Evolutionary conservation across 2,797 vertebrate species (phyloP).

Genomic region (Cyprinodon diabolis): DNA sequence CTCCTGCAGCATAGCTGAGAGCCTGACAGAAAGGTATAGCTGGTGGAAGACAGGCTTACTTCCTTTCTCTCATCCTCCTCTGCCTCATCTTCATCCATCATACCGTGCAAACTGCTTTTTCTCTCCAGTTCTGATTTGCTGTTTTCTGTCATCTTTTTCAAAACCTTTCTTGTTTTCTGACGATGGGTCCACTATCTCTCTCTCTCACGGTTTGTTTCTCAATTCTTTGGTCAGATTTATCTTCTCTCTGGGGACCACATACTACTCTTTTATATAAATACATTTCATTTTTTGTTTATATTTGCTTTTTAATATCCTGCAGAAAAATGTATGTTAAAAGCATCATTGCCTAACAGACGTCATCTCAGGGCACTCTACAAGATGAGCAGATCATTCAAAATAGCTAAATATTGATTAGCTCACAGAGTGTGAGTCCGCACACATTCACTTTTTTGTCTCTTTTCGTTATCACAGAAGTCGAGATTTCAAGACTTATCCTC

Average conservation of each 20-base stretch:
- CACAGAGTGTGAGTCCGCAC: constrained; percentile 13
- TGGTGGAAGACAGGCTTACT: constrained; percentile 60
- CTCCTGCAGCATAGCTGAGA: constrained; percentile 58
- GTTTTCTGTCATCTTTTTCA: constrained; percentile 38
- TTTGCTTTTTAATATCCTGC: constrained; percentile 30
- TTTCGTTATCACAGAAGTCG: neutral
- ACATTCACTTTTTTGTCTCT: neutral
- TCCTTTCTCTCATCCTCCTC: constrained; percentile 43
- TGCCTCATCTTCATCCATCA: constrained; percentile 72
- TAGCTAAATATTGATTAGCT: constrained; percentile 50
- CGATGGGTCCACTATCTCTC: constrained; percentile 14
- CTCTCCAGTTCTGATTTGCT: constrained; percentile 37
- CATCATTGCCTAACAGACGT: neutral
- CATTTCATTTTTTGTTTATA: constrained; percentile 33
- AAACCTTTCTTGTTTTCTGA: constrained; percentile 25
- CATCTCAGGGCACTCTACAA: neutral
- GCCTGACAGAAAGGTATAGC: constrained; percentile 63
- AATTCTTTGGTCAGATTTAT: constrained; percentile 43
- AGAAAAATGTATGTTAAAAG: neutral
- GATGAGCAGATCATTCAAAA: constrained; percentile 16
- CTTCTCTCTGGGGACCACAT: constrained; percentile 53
- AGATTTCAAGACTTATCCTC: neutral
- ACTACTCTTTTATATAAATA: constrained; percentile 41
- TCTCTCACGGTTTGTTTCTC: constrained; percentile 5
- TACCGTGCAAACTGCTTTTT: constrained; percentile 37